Evolutionary conservation across 2,113 vertebrate species (phyloP).

Genomic region (Physeter macrocephalus): DNA sequence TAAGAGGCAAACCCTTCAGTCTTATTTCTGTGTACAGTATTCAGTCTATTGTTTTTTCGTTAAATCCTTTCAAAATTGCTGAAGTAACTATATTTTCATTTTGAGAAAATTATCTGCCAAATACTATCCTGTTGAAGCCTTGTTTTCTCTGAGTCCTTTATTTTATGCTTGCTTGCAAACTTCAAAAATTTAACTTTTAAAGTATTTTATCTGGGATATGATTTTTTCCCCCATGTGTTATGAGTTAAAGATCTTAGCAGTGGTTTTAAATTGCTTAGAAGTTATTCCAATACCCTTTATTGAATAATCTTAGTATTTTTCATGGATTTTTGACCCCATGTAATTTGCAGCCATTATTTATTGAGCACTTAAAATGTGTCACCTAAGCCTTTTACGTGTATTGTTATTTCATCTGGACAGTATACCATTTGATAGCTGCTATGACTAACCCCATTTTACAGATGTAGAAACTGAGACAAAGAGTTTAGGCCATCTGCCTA

Average conservation of each 20-base stretch:
- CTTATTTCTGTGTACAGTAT: not conserved
- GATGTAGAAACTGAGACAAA: slow-evolving; percentile 19
- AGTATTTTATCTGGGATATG: not conserved
- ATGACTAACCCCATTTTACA: not conserved
- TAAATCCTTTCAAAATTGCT: not conserved
- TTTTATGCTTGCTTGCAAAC: slow-evolving; percentile 3
- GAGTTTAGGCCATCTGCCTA: not conserved
- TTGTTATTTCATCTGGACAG: not conserved
- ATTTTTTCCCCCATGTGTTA: not conserved
- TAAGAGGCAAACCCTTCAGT: not conserved
- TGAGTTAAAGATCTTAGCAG: not conserved
- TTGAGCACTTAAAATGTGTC: not conserved
- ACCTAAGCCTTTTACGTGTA: not conserved
- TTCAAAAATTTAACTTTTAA: not conserved
- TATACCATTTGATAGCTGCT: not conserved
- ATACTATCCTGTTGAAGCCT: not conserved
- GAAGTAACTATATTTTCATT: not conserved
- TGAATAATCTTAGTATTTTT: not conserved
- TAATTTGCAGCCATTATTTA: not conserved
- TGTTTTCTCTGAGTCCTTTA: not conserved
- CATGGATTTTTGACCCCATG: not conserved
- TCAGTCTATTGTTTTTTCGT: not conserved
- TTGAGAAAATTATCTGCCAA: not conserved
- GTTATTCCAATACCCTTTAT: not conserved
- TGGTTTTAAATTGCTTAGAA: slow-evolving; percentile 21